Conservation (phyloP, 1,140 invertebrate genomes). For the Archegozetes longisetosus region DNA sequence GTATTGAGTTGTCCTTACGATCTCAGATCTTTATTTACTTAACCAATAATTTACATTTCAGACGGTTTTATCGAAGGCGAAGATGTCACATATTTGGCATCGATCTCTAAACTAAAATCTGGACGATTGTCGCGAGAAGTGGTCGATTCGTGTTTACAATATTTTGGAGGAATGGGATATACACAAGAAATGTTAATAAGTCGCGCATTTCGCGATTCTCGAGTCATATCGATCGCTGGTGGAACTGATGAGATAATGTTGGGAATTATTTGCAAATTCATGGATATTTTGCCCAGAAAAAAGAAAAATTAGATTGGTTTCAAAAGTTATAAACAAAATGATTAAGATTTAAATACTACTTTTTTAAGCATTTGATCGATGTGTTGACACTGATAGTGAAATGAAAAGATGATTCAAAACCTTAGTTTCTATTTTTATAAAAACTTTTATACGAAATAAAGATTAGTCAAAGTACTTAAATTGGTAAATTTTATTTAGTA, state of each 20-base stretch:
- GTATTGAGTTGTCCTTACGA: conserved; percentile 19
- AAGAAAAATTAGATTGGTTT: background rate
- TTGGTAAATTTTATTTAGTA: background rate
- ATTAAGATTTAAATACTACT: too few species aligned
- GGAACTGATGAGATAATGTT: conserved; percentile 47
- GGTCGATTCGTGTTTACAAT: conserved; percentile 42
- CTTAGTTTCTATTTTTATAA: background rate
- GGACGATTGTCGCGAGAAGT: conserved; percentile 36
- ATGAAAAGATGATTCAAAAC: background rate
- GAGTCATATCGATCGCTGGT: conserved; percentile 39
- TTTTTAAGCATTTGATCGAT: too few species aligned
- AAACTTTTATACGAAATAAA: background rate
- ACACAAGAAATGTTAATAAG: conserved; percentile 36
- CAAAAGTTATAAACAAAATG: too few species aligned
- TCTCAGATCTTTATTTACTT: conserved; percentile 17
- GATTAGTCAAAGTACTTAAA: too few species aligned
- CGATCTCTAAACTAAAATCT: conserved; percentile 42
- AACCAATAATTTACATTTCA: conserved; percentile 1
- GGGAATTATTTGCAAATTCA: conserved; percentile 40
- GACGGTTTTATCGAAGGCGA: conserved; percentile 30
- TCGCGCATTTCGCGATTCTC: conserved; percentile 35
- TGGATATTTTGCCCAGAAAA: conserved; percentile 23
- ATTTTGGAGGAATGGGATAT: conserved; percentile 45
- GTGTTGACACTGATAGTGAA: too few species aligned
- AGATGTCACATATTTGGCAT: conserved; percentile 39